Evolutionary conservation across 1,140 invertebrate genomes (phyloP).

Genomic region (Chironomus tepperi): DNA sequence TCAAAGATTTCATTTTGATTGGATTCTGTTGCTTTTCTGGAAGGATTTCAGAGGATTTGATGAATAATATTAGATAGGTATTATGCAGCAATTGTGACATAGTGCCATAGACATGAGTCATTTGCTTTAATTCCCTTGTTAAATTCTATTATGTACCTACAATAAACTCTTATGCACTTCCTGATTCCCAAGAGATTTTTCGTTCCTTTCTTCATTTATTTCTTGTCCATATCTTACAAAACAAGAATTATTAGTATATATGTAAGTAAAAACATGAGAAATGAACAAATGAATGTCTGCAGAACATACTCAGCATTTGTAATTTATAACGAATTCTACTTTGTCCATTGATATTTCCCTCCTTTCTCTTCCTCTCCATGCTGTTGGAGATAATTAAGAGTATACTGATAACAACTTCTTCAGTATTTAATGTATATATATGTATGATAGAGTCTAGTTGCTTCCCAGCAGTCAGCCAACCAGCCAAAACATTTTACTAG

Average conservation of each 20-base stretch:
- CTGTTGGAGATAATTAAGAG: neutral
- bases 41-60: too few relatives aligned
- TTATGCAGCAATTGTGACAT: too few relatives aligned
- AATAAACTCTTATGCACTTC: too few relatives aligned
- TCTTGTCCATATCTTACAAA: neutral
- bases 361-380: too few relatives aligned
- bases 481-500: neutral
- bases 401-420: slow-evolving; percentile 6
- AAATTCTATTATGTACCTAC: too few relatives aligned
- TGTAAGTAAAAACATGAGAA: neutral
- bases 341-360: neutral
- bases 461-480: neutral
- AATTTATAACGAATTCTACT: slow-evolving; percentile 3
- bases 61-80: too few relatives aligned
- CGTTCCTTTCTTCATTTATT: too few relatives aligned
- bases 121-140: too few relatives aligned
- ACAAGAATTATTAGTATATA: neutral
- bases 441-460: neutral
- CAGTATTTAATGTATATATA: neutral
- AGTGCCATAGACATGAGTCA: too few relatives aligned
- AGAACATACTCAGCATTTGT: neutral
- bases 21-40: too few relatives aligned
- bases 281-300: neutral
- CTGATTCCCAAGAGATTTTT: too few relatives aligned
- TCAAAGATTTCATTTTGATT: too few relatives aligned